Evolutionary conservation across 2,888 invertebrate species (phyloP), one percentile per base, ranked within the genome.

Genomic region (Erebia aethiops): DNA sequence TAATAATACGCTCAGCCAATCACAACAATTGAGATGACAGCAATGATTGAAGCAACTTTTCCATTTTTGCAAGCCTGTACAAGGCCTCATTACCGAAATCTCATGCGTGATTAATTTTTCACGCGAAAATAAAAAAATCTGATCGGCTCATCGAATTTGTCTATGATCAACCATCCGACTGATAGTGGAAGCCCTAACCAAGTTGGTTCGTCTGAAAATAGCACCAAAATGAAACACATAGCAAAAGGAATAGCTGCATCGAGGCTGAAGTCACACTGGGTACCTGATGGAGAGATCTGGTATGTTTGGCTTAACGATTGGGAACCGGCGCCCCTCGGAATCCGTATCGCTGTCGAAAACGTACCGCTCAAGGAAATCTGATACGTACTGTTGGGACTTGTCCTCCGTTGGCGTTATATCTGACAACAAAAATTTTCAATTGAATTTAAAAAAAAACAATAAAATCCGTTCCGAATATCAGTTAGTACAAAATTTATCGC

Each of bases 331-430:
- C 1, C 94, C 95, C 76, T 95, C 95, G 0, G 94, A 94, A 74
- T 95, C 95, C 0, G 95, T 95, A 79, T 95, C 95, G 70, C 95
- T 95, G 81, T 95, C 95, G 80, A 94, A 77, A 16, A 95, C 95
- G 82, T 95, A 95, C 70, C 94, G 94, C 75, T 95, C 95, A 18
- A 95, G 85, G 80, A 94, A 94, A 68, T 94, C 94, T 1, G 94
- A 88, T 60, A 94, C 94, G 74, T 88, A 89, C 75, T 91, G 88
- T 77, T 94, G 92, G 2, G 94, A 94, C 74, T 86, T 87, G 75
- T 94, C 94, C 75, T 92, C 93, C 7, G 84, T 83, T 1, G 94
- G 93, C 0, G 93, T 88, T n/a, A 81, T 74, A 73, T 90, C 92
- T 92, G 79, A 0, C 14, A 21, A 51, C 65, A 41, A 56, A 64